Evolutionary conservation across 53 echinoderm and acorn worm species (phyloP), one percentile per base, ranked within the genome.

Genomic region (Echinarachnius parma): DNA sequence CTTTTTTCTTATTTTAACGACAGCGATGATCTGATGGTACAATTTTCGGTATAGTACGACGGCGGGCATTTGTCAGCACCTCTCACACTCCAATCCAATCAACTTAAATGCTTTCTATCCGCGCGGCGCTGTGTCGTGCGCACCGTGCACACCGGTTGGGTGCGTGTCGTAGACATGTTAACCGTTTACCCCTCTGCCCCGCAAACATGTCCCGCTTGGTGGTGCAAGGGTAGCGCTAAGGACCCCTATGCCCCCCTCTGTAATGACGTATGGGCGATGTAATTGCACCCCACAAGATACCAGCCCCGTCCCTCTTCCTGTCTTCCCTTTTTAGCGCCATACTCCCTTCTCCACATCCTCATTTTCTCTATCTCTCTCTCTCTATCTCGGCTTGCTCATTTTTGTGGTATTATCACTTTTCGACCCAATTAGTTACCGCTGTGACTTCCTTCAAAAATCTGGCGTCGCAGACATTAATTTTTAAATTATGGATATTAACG

Each of bases 381-480:
- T 36, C 49, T 36, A 75, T 58, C 75, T 61, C 46, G 31, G 31
- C 53, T 64, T 63, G 78, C 63, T 78, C 78, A 53, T 78, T 67
- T 78, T 63, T 63, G 64, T 53, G 63, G 59, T 53, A 31, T 61
- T 61, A 2, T 49, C 63, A 21, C 29, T 50, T 50, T 32, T 31
- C 66, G 66, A 66, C 79, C 79, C 79, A 66, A 79, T 79, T 79
- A 79, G 79, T 56, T 21, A 5, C 30, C 56, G n/a, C 56, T 66
- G 32, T 66, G 57, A 47, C 66, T 57, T 35, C 78, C 46, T 46
- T 53, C 64, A 78, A 78, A 78, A 64, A n/a, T n/a, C n/a, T n/a
- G n/a, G n/a, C 64, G 55, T 64, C 64, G 52, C 53, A 64, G 64
- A 78, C 78, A 78, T 78, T n/a, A n/a, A n/a, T n/a, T n/a, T 63